Conservation (phyloP, 2,888 invertebrate species). For the Nineta flava region DNA sequence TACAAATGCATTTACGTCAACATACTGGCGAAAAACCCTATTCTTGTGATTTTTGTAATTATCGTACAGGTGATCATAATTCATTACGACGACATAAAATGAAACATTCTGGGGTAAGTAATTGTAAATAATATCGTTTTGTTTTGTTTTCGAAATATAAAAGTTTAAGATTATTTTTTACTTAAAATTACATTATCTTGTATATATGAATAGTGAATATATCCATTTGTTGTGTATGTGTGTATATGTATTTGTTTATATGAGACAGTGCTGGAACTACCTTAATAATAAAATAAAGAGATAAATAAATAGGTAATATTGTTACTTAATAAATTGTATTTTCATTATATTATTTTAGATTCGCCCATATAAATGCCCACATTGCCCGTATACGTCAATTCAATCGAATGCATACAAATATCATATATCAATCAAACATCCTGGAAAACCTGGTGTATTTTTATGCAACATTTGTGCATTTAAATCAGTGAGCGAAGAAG, state of each 20-base stretch:
- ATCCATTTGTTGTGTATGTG: no score
- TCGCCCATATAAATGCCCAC: slow-evolving; percentile 44
- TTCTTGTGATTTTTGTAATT: slow-evolving; percentile 50
- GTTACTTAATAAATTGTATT: not conserved
- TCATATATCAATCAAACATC: slow-evolving; percentile 39
- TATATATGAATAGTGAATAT: no score
- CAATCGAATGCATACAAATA: slow-evolving; percentile 51
- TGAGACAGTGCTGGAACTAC: no score
- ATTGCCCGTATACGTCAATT: slow-evolving; percentile 51
- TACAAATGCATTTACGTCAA: slow-evolving; percentile 53
- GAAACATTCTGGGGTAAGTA: slow-evolving; percentile 37
- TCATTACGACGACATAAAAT: slow-evolving; percentile 48
- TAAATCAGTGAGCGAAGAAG: slow-evolving; percentile 37
- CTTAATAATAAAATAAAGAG: not conserved
- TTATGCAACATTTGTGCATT: slow-evolving; percentile 37
- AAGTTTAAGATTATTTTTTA: no score
- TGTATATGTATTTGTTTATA: not conserved
- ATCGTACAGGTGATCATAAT: slow-evolving; percentile 59
- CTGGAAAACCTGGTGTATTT: slow-evolving; percentile 31
- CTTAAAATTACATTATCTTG: no score
- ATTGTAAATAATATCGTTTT: slow-evolving; percentile 3
- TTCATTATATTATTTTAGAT: slow-evolving; percentile 20
- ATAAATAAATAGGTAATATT: no score
- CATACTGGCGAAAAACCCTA: slow-evolving; percentile 68
- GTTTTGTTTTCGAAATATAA: slow-evolving; percentile 1